Evolutionary conservation across 2,888 invertebrate genomes (phyloP), one percentile per base, ranked within the genome.

Genomic region (Tetragonisca angustula): DNA sequence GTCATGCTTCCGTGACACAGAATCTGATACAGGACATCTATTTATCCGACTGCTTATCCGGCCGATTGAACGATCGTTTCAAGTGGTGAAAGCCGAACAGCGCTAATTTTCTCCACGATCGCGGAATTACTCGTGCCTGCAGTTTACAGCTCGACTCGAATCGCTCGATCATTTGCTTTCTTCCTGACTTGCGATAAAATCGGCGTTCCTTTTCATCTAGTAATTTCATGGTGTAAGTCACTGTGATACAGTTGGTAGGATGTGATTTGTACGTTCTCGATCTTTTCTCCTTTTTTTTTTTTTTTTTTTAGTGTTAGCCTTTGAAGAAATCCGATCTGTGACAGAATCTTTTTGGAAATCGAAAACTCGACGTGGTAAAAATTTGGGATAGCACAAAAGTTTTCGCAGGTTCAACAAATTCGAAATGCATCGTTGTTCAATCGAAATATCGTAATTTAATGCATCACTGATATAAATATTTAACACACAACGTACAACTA

Each of bases 1-100:
- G 84, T 79, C 84, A 71, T 78, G 74, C 78, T 78, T 61, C 36
- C 82, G 82, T 76, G 82, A 81, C 82, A 52, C 54, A 24, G 17
- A 36, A 82, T 82, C 82, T 75, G 82, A 82, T 70, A 43, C 43
- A 70, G 70, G 70, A 56, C 70, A 56, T 70, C 54, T 56, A 36
- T 75, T 75, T 65, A 52, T 27, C 52, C 15, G 68, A 15, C 24
- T 11, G 68, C 27, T 69, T 52, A 54, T 27, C 27, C 70, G 80
- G 43, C 62, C 36, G 65, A 70, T 77, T 82, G 75, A 82, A 77
- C 82, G 76, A 59, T 73, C 56, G 54, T 65, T 70, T 49, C 54
- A 36, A 82, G 74, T 56, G 74, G 61, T 50, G 74, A 84, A 84
- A 83, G 73, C 70, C 59, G 27, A 61, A 76, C 50, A 21, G 54